Percentiles rank a stretch among this genome's conserved stretches.
Conservation (phyloP, 2,888 invertebrate genomes). For the Emmelina monodactyla region DNA sequence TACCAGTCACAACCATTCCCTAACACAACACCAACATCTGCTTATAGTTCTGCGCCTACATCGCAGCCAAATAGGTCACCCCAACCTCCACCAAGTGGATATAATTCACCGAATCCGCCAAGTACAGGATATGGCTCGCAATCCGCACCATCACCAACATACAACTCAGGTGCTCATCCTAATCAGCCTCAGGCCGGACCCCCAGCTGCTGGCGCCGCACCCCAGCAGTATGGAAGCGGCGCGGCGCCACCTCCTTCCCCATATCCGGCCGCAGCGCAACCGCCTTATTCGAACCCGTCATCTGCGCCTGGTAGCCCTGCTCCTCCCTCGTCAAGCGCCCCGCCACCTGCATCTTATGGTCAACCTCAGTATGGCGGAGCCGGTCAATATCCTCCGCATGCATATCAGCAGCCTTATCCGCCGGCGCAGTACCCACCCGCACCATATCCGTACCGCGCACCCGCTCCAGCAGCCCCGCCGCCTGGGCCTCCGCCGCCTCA, state of each 20-base stretch:
- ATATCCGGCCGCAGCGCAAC: slow-evolving; percentile 69
- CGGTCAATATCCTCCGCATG: slow-evolving; percentile 34
- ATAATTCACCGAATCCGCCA: slow-evolving; percentile 64
- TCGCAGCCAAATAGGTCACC: slow-evolving; percentile 63
- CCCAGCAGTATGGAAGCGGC: slow-evolving; percentile 17
- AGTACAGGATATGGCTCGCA: slow-evolving; percentile 70
- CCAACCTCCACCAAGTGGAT: slow-evolving; percentile 64
- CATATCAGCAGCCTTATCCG: slow-evolving; percentile 55
- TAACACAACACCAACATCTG: slow-evolving; percentile 56
- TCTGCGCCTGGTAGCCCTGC: slow-evolving; percentile 62
- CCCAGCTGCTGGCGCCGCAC: not conserved
- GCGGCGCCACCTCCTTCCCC: slow-evolving; percentile 58
- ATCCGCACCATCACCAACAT: slow-evolving; percentile 70
- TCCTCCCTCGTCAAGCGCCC: slow-evolving; percentile 56
- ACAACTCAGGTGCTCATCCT: slow-evolving; percentile 68
- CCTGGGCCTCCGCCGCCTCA: slow-evolving; percentile 75
- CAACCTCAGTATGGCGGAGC: not conserved
- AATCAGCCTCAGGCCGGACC: slow-evolving; percentile 54
- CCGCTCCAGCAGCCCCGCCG: slow-evolving; percentile 66
- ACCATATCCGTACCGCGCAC: slow-evolving; percentile 67
- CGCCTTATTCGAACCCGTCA: slow-evolving; percentile 64
- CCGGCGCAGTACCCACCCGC: slow-evolving; percentile 53
- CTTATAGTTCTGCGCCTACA: slow-evolving; percentile 60
- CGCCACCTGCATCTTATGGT: slow-evolving; percentile 32
- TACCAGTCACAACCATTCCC: slow-evolving; percentile 61